Evolutionary conservation across 1,140 invertebrate genomes (phyloP), one percentile per base, ranked within the genome.

Genomic region (Drosophila pseudoananassae): DNA sequence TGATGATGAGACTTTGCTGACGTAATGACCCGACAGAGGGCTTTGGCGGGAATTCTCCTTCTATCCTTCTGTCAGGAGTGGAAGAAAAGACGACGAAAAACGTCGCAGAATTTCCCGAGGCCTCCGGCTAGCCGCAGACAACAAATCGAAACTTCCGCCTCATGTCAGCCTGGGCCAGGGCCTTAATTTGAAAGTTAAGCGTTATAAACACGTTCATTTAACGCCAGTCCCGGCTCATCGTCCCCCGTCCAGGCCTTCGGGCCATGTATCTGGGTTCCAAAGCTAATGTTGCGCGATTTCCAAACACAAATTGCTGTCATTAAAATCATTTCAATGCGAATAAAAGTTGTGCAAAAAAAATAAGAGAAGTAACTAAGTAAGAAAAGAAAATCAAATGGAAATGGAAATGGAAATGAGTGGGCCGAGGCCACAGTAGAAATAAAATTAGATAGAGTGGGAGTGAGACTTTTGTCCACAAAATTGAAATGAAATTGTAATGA

Each of bases 141-240:
- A 78, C 82, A 87, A 88, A 87, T 88, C 82, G 83, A 87, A 87
- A 87, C 82, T 87, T 87, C 82, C 82, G 83, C 83, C 79, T 87
- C 66, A 59, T 72, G 65, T 72, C 54, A 61, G 58, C 46, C 29
- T 46, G 64, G 52, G 6, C 27, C 9, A 9, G 31, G 20, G 69
- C 82, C 78, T 52, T 75, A 85, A 87, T 85, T 85, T 85, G 50
- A 85, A 85, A 85, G 82, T 85, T 87, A 85, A 85, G 83, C 82
- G 82, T 85, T 85, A 87, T 82, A 85, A 85, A 85, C 82, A 85
- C 82, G 78, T 87, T 87, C 82, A 78, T 75, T 87, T 85, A 82
- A 56, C 68, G 56, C 72, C 58, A 3, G 12, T 3, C 12, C 15
- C 15, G 4, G 4, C 25, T 23, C 12, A 29, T 27, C 43, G 31